Evolutionary conservation across 2,797 vertebrate genomes (phyloP).

Genomic region (Setipinna tenuifilis): DNA sequence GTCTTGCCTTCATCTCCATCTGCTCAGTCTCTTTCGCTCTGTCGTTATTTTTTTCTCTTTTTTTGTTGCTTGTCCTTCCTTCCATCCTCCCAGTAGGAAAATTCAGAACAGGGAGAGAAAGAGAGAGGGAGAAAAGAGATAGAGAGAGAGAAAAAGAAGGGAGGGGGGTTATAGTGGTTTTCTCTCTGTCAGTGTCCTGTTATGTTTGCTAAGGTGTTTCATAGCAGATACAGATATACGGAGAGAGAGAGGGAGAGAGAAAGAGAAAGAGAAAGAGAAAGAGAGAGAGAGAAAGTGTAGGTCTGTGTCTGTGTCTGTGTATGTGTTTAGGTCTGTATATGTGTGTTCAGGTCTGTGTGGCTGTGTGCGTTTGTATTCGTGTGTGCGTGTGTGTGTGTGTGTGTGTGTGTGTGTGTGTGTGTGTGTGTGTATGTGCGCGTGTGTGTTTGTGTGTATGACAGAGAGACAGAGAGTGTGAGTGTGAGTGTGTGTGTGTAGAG

Average conservation of each 20-base stretch:
- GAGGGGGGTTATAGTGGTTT: conserved; percentile 14
- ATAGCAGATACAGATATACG: conserved; percentile 30
- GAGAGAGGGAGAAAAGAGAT: conserved; percentile 33
- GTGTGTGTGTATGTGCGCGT: background rate
- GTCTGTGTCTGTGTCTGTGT: conserved; percentile 29
- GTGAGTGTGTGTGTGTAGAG: background rate
- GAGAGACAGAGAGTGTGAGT: background rate
- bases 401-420: background rate
- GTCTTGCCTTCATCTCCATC: background rate
- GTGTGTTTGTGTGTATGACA: background rate
- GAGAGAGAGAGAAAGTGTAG: background rate
- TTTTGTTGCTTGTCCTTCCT: background rate
- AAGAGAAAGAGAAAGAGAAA: too few relatives aligned
- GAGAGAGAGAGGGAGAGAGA: too few relatives aligned
- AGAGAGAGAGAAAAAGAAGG: too few relatives aligned
- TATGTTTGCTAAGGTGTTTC: conserved; percentile 44
- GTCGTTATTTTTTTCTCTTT: background rate
- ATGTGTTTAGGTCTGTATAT: conserved; percentile 6
- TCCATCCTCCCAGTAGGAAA: conserved; percentile 14
- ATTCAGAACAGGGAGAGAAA: conserved; percentile 42
- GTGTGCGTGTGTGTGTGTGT: background rate
- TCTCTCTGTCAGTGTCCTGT: conserved; percentile 44
- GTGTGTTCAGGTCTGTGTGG: background rate
- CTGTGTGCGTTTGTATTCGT: background rate
- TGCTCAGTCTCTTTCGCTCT: conserved; percentile 21